A percentile compares a stretch with the other conserved stretches of the same genome.
Conservation (phyloP, 2,113 vertebrate genomes). For the Hoplias malabaricus region DNA sequence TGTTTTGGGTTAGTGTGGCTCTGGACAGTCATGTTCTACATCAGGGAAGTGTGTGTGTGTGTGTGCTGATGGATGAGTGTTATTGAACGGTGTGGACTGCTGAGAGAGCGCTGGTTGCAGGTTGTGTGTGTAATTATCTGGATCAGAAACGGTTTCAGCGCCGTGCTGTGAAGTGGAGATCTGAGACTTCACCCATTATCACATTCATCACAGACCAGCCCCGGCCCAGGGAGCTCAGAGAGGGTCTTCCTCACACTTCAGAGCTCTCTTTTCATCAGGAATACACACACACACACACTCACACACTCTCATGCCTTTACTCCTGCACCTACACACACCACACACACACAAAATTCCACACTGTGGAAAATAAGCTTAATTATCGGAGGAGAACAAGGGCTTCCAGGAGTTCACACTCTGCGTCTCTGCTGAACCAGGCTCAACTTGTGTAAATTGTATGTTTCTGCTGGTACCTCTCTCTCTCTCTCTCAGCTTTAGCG, state of each 20-base stretch:
- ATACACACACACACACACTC: slow-evolving; percentile 23
- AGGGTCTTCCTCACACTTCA: slow-evolving; percentile 9
- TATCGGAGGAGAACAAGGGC: neutral
- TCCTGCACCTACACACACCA: neutral
- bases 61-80: neutral
- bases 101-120: neutral
- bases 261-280: neutral
- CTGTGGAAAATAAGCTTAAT: slow-evolving; percentile 4
- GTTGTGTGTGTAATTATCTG: slow-evolving; percentile 30
- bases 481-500: neutral
- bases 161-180: slow-evolving; percentile 15
- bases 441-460: slow-evolving; percentile 4
- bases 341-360: neutral
- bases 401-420: neutral
- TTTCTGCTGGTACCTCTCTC: neutral
- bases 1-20: no score
- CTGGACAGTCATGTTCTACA: no score
- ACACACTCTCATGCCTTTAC: neutral
- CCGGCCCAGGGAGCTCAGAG: neutral
- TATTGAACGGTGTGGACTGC: slow-evolving; percentile 11
- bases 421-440: neutral
- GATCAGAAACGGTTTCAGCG: neutral
- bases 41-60: no score
- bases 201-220: neutral
- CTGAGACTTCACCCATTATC: slow-evolving; percentile 11